Conservation (phyloP, 2,888 invertebrate species). For the Eucera pruinosa region DNA sequence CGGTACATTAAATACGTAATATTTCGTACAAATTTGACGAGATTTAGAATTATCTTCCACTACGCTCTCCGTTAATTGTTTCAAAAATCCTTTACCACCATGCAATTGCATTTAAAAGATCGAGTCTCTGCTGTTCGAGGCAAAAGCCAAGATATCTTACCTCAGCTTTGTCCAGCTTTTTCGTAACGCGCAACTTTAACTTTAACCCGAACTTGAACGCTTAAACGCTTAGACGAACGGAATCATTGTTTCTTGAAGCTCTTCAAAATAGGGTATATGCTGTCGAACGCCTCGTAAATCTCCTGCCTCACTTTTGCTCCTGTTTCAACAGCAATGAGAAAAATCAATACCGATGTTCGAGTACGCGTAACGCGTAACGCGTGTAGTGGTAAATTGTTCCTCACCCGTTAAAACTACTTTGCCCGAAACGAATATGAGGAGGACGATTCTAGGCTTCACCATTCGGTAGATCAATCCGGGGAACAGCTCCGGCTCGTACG, state of each 20-base stretch:
- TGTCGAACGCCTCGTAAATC: constrained; percentile 97
- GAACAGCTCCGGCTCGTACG: constrained; percentile 98
- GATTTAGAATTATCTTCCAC: no score
- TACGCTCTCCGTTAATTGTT: no score
- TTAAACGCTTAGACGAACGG: no score
- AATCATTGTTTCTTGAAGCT: constrained; percentile 94
- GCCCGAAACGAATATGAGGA: constrained; percentile 99
- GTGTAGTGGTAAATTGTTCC: constrained; percentile 25
- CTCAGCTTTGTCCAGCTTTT: constrained; percentile 10
- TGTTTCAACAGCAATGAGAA: constrained; percentile 52
- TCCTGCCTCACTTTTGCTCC: constrained; percentile 97
- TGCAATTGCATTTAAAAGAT: no score
- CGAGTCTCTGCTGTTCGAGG: no score
- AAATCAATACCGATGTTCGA: no score
- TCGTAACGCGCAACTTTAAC: constrained; percentile 11
- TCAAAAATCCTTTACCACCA: no score
- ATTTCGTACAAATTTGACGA: no score
- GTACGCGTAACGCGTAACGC: background rate
- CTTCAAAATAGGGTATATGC: constrained; percentile 97
- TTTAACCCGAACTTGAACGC: background rate
- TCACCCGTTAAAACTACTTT: constrained; percentile 96
- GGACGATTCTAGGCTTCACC: constrained; percentile 98
- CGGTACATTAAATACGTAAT: no score
- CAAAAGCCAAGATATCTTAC: constrained; percentile 17
- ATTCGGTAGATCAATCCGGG: constrained; percentile 99